Evolutionary conservation across 2,888 invertebrate species (phyloP).

Genomic region (Dioctria linearis): DNA sequence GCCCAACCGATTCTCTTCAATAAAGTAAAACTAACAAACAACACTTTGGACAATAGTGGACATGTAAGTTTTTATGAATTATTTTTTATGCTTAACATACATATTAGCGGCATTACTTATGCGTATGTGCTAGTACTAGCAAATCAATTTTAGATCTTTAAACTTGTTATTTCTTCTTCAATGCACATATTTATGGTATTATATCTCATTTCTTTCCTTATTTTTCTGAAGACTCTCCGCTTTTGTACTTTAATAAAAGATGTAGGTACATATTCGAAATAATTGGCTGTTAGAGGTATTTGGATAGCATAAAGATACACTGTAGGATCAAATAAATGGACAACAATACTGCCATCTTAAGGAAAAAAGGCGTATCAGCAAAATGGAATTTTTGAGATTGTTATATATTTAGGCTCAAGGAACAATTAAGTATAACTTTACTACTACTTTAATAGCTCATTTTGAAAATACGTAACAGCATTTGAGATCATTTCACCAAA

Average conservation of each 20-base stretch:
- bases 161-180: background rate
- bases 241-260: background rate
- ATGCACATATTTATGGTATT: too few species aligned
- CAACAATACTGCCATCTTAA: background rate
- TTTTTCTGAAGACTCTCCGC: too few species aligned
- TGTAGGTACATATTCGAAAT: constrained; percentile 3
- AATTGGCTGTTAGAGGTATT: constrained; percentile 9
- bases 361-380: too few species aligned
- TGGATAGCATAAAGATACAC: background rate
- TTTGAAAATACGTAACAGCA: too few species aligned
- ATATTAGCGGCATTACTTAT: constrained; percentile 8
- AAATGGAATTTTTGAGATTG: too few species aligned
- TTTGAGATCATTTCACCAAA: too few species aligned
- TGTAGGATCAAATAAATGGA: background rate
- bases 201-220: too few species aligned
- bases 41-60: constrained; percentile 83
- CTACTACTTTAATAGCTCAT: too few species aligned
- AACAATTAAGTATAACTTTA: too few species aligned
- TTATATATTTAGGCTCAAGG: too few species aligned
- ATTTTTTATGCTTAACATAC: constrained; percentile 14
- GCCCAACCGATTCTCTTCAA: constrained; percentile 85
- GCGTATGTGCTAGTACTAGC: background rate
- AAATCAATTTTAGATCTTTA: background rate
- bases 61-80: constrained; percentile 76
- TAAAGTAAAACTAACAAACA: constrained; percentile 91